Percentiles rank a stretch among this genome's conserved stretches.
Conservation (phyloP, 2,113 vertebrate species). For the Lota lota region DNA sequence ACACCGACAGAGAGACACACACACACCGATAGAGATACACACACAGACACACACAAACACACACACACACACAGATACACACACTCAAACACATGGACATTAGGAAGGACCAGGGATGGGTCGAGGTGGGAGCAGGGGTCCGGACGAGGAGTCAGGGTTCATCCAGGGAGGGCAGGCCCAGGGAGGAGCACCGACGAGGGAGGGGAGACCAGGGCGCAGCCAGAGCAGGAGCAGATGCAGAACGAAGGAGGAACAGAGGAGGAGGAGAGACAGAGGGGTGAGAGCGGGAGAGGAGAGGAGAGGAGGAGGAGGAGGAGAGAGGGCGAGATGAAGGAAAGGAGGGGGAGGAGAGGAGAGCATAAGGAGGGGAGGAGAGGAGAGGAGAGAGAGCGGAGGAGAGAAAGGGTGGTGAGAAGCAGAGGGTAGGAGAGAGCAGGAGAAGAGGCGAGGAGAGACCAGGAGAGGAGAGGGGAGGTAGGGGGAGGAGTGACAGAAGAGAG, state of each 20-base stretch:
- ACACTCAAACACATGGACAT: too few species aligned
- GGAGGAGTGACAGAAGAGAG: constrained; percentile 5
- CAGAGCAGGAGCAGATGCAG: constrained; percentile 35
- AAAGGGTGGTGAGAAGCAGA: constrained; percentile 13
- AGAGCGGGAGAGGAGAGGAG: neutral
- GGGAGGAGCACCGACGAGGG: constrained; percentile 10
- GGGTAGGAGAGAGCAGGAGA: neutral
- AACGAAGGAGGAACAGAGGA: constrained; percentile 2
- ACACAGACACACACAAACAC: too few species aligned
- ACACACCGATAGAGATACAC: too few species aligned
- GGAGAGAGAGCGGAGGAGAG: neutral
- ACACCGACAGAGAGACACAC: too few species aligned
- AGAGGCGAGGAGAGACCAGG: neutral
- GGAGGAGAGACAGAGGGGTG: constrained; percentile 18
- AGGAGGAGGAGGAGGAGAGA: neutral
- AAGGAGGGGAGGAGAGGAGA: neutral
- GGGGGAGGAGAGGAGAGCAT: constrained; percentile 18
- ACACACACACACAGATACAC: too few species aligned
- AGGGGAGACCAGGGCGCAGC: neutral
- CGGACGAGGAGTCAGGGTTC: too few species aligned
- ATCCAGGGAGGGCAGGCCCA: constrained; percentile 29
- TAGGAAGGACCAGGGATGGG: too few species aligned
- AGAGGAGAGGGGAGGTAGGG: neutral
- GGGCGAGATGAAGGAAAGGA: too few species aligned
- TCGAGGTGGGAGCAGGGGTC: too few species aligned